These are phyloP conservation scores for Poecilia gillii DNA, from an alignment of 2,797 vertebrate genomes.

Conservation along the genomic window DNA sequence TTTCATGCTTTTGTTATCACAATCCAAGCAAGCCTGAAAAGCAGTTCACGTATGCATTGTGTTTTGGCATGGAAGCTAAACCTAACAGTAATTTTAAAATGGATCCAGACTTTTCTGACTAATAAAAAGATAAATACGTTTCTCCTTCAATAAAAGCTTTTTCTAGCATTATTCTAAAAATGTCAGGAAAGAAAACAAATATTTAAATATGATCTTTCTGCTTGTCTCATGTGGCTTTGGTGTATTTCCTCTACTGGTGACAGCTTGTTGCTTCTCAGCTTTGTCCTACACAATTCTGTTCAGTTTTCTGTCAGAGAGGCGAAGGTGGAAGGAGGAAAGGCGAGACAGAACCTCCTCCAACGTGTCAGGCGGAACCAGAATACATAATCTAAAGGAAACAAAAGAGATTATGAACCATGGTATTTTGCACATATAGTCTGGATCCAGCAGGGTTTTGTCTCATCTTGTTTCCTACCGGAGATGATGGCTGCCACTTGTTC, in stretches of 20 bases:
- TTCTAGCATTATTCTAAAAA: not conserved
- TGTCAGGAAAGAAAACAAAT: not conserved
- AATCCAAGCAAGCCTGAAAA: not conserved
- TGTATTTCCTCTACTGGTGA: not conserved
- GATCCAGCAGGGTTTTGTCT: not conserved
- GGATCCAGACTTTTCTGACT: not conserved
- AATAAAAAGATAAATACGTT: not conserved
- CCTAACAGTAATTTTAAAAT: not conserved
- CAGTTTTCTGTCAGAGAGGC: conserved; percentile 7
- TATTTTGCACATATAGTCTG: not conserved
- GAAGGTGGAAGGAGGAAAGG: conserved; percentile 56
- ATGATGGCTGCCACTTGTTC: conserved; percentile 38
- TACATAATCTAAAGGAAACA: conserved; percentile 45
- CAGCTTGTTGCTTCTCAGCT: not conserved
- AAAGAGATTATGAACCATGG: not conserved
- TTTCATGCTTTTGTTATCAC: not conserved
- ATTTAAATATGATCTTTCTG: not conserved
- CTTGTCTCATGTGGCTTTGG: not conserved
- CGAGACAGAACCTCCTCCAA: conserved; percentile 51
- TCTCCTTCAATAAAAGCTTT: not conserved
- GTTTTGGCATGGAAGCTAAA: not conserved
- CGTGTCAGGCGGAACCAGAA: conserved; percentile 39
- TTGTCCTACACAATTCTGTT: not conserved
- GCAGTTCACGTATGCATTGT: not conserved
- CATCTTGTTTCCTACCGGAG: conserved; percentile 52